These are phyloP conservation scores for Geococcyx californianus DNA, from an alignment of 2,113 vertebrate species.

Conservation along the genomic window DNA sequence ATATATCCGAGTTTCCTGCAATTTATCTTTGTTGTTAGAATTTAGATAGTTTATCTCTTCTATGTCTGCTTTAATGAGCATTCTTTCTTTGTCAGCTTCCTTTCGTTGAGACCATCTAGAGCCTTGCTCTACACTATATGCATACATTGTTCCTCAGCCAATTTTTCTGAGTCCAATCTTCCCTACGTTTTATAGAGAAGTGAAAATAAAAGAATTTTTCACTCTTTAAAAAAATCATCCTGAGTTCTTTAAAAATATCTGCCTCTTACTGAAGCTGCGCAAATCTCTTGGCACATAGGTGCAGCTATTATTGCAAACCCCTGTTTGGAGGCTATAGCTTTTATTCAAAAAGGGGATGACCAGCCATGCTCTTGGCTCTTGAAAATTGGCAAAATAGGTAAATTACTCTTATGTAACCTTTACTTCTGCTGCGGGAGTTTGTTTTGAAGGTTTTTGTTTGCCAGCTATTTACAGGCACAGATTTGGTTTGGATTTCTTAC, in stretches of 20 bases:
- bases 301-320: background rate
- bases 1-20: background rate
- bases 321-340: background rate
- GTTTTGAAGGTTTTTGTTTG: background rate
- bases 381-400: background rate
- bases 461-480: background rate
- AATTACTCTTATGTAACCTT: background rate
- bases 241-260: background rate
- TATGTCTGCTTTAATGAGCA: background rate
- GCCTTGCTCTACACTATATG: background rate
- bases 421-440: background rate
- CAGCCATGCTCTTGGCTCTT: background rate
- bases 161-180: background rate
- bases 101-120: background rate
- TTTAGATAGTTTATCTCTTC: background rate
- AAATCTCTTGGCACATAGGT: background rate
- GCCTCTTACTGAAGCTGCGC: background rate
- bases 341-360: background rate
- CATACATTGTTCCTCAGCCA: fast-evolving
- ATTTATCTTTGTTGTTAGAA: background rate
- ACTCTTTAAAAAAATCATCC: background rate
- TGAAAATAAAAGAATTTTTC: background rate
- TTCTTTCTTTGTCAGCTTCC: background rate
- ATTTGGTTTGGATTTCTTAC: background rate
- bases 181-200: background rate